Base-by-base conservation (phyloP, 1,140 invertebrate genomes). In the Pantala flavescens region DNA sequence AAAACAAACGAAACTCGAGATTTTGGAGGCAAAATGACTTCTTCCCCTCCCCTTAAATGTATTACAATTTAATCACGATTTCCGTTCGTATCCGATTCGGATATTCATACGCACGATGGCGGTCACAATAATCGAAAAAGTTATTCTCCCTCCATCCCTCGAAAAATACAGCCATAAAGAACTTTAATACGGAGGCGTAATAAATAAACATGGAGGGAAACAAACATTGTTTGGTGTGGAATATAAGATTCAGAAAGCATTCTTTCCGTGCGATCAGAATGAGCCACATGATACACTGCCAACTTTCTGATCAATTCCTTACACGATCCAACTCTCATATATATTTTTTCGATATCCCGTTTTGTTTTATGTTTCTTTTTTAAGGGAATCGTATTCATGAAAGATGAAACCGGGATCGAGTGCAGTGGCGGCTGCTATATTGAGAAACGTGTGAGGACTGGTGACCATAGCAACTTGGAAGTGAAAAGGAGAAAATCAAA, bases 331-430 rank as follows among this genome's bases (percentile, higher is more conserved):
- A 63, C 49, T 21, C 49, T 36, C 9, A 16, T 63, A 19, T 16
- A 16, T 63, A 19, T 16, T 63, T 21, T 63, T 63, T 63, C 49
- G 49, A 63, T 63, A 63, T 63, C n/a, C 49, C 49, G 49, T 19
- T 63, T 63, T 63, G 49, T 63, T 63, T 63, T 63, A 63, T 21
- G 49, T 63, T 63, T 63, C n/a, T 63, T 63, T 63, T 49, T 63
- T 63, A 63, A 63, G 49, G 49, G 49, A 63, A 63, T 63, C 49
- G 49, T 63, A 63, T 63, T 63, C 49, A 63, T 63, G 49, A 63
- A 36, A 63, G 49, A 63, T 63, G 49, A 21, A 63, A 63, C 49
- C 14, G 49, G 49, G 49, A 63, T 63, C 16, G 49, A 21, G 12
- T 63, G 16, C 16, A 63, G 49, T 19, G 49, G 49, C 28, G 28